Conservation (phyloP, 2,113 vertebrate species). For the Labeo rohita region DNA sequence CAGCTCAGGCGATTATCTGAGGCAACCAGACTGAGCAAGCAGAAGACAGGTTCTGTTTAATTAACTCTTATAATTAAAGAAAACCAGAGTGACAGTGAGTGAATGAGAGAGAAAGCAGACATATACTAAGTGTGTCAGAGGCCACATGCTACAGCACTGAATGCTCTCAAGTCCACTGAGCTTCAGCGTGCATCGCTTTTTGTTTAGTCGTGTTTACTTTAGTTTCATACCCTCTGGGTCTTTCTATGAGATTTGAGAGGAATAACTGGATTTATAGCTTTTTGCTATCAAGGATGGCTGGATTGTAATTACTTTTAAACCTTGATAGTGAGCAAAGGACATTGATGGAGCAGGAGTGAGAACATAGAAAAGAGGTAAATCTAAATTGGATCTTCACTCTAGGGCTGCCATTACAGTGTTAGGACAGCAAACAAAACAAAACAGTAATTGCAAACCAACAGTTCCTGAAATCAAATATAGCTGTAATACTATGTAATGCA, state of each 20-base stretch:
- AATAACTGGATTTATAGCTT: constrained; percentile 30
- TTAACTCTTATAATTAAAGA: constrained; percentile 51
- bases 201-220: constrained; percentile 14
- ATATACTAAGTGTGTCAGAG: neutral
- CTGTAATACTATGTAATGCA: neutral
- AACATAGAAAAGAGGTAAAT: constrained; percentile 55
- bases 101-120: neutral
- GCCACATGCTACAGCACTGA: neutral
- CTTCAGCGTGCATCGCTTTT: neutral
- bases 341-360: constrained; percentile 10
- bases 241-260: constrained; percentile 12
- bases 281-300: constrained; percentile 59
- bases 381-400: constrained; percentile 80
- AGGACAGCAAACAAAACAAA: constrained; percentile 27
- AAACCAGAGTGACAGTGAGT: neutral
- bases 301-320: constrained; percentile 39
- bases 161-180: neutral
- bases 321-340: constrained; percentile 55
- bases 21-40: constrained; percentile 52
- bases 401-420: constrained; percentile 48
- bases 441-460: constrained; percentile 20
- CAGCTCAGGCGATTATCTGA: constrained; percentile 44
- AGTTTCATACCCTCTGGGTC: constrained; percentile 2
- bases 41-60: constrained; percentile 51
- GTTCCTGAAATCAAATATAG: constrained; percentile 3